Evolutionary conservation across 2,888 invertebrate genomes (phyloP).

Genomic region (Ectropis crepuscularia): DNA sequence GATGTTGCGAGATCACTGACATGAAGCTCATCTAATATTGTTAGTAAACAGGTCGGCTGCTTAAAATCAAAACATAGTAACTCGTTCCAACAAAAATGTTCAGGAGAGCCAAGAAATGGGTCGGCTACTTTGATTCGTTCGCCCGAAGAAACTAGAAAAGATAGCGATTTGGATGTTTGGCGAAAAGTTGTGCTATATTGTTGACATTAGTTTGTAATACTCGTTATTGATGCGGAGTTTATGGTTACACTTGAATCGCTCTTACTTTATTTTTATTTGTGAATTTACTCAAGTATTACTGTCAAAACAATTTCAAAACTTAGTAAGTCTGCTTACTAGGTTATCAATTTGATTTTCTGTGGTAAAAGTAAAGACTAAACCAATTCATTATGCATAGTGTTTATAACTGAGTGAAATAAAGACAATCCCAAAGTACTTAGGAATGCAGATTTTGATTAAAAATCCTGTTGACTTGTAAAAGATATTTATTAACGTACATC

Average conservation of each 20-base stretch:
- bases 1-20: no score
- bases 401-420: not conserved
- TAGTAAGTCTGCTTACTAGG: not conserved
- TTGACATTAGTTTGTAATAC: not conserved
- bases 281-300: not conserved
- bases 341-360: not conserved
- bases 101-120: not conserved
- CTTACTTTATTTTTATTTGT: not conserved
- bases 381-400: not conserved
- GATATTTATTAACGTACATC: not conserved
- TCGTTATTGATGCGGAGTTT: not conserved
- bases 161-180: not conserved
- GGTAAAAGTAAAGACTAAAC: not conserved
- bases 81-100: not conserved
- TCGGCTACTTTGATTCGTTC: not conserved
- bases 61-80: constrained; percentile 1
- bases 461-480: not conserved
- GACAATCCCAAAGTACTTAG: not conserved
- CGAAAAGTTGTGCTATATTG: not conserved
- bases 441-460: not conserved
- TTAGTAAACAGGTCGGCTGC: no score
- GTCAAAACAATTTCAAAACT: not conserved
- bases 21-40: no score
- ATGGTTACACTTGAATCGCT: not conserved
- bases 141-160: not conserved